Evolutionary conservation across 2,888 invertebrate genomes (phyloP).

Genomic region (Cantharis nigra): DNA sequence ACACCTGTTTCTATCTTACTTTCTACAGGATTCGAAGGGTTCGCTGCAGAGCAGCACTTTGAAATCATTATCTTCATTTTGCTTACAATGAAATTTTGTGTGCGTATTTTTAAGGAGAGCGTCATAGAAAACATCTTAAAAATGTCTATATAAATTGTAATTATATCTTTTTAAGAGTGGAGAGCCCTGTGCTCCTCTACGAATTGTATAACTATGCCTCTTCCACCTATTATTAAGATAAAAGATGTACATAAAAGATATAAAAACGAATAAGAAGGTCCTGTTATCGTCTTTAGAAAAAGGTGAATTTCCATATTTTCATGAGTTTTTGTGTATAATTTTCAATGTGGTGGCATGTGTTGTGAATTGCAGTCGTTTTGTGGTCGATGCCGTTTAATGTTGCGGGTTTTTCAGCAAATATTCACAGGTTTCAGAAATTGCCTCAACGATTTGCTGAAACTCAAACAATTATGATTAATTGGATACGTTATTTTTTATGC

Average conservation of each 20-base stretch:
- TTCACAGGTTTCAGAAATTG: slow-evolving; percentile 15
- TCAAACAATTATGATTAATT: background rate
- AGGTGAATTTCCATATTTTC: slow-evolving; percentile 28
- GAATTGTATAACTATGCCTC: slow-evolving; percentile 18
- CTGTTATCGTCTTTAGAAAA: slow-evolving; percentile 17
- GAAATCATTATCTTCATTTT: slow-evolving; percentile 35
- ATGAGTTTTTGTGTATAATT: slow-evolving; percentile 29
- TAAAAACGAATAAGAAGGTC: slow-evolving; percentile 5
- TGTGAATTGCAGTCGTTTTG: slow-evolving; percentile 30
- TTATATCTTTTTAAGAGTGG: slow-evolving; percentile 22
- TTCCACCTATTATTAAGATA: slow-evolving; percentile 15
- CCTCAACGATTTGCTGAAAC: slow-evolving; percentile 11
- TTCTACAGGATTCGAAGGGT: slow-evolving; percentile 5
- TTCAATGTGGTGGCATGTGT: slow-evolving; percentile 24
- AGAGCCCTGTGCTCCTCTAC: slow-evolving; percentile 5
- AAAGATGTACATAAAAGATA: slow-evolving; percentile 9
- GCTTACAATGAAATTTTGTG: slow-evolving; percentile 25
- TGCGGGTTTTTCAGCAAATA: slow-evolving; percentile 18
- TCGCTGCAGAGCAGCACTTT: slow-evolving; percentile 33
- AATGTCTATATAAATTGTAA: slow-evolving; percentile 25
- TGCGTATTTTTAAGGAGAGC: slow-evolving; percentile 16
- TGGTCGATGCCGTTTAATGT: slow-evolving; percentile 19
- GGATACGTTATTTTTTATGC: background rate
- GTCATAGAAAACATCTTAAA: slow-evolving; percentile 19
- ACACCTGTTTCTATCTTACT: slow-evolving; percentile 27